Conservation (phyloP, 2,888 invertebrate species). For the Hypsopygia costalis region DNA sequence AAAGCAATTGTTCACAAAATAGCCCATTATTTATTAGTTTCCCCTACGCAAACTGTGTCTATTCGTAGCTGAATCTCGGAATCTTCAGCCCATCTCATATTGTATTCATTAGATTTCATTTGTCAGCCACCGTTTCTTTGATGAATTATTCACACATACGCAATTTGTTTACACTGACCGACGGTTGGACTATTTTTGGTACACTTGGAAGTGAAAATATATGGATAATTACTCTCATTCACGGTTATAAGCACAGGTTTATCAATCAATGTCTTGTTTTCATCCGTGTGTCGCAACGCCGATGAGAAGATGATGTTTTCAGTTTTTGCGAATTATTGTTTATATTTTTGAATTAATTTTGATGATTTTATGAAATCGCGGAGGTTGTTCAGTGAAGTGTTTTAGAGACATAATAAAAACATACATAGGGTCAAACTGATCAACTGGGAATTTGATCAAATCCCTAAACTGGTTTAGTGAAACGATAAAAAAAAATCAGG, state of each 20-base stretch:
- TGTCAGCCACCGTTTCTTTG: slow-evolving; percentile 68
- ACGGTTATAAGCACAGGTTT: neutral
- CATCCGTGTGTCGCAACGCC: neutral
- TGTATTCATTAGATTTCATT: slow-evolving; percentile 76
- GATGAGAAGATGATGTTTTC: no score
- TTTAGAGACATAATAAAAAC: no score
- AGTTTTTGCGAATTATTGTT: no score
- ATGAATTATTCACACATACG: slow-evolving; percentile 68
- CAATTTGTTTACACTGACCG: slow-evolving; percentile 66
- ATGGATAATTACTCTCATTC: slow-evolving; percentile 33
- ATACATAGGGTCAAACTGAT: no score
- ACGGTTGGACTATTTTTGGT: slow-evolving; percentile 45
- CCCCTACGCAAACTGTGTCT: slow-evolving; percentile 9
- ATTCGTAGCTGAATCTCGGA: slow-evolving; percentile 45
- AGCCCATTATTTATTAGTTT: neutral
- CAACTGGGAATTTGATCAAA: no score
- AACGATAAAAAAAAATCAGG: no score
- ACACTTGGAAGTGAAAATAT: slow-evolving; percentile 37
- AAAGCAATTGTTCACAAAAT: no score
- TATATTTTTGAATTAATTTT: no score
- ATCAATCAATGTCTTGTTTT: slow-evolving; percentile 24
- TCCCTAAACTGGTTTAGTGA: no score
- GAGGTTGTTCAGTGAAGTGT: no score
- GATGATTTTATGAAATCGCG: no score
- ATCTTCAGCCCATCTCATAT: slow-evolving; percentile 56